Evolutionary conservation across 2,797 vertebrate genomes (phyloP).

Genomic region (Pipistrellus pygmaeus): DNA sequence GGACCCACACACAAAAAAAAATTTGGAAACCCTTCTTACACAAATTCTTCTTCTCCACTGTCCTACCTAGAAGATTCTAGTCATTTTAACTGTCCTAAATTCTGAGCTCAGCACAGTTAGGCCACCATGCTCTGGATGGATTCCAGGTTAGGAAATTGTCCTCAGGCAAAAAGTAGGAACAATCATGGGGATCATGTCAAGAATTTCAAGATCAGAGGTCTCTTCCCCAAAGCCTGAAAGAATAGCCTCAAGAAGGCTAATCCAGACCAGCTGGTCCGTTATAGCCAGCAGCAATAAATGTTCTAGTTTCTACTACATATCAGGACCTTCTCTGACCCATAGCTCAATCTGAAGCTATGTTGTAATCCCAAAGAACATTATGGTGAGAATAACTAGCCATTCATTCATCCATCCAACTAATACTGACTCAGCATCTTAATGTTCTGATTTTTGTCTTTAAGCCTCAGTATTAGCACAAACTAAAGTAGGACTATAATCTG

Average conservation of each 20-base stretch:
- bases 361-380: conserved; percentile 13
- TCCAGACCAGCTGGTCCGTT: conserved; percentile 6
- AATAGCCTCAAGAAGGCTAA: neutral
- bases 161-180: neutral
- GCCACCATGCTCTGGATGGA: neutral
- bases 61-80: neutral
- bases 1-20: neutral
- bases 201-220: neutral
- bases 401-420: neutral
- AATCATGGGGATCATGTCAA: neutral
- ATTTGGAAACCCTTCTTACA: neutral
- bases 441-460: neutral
- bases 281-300: neutral
- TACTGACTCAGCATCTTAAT: neutral
- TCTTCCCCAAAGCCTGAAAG: neutral
- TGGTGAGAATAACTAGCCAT: neutral
- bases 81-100: neutral
- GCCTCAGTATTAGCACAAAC: neutral
- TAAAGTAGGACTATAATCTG: neutral
- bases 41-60: neutral
- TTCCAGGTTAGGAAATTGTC: neutral
- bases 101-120: neutral
- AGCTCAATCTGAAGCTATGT: conserved; percentile 2
- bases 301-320: neutral
- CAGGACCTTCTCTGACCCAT: neutral